phyloP scores from a whole-genome alignment of 2,113 vertebrate genomes.

The Caloenas nicobarica region DNA sequence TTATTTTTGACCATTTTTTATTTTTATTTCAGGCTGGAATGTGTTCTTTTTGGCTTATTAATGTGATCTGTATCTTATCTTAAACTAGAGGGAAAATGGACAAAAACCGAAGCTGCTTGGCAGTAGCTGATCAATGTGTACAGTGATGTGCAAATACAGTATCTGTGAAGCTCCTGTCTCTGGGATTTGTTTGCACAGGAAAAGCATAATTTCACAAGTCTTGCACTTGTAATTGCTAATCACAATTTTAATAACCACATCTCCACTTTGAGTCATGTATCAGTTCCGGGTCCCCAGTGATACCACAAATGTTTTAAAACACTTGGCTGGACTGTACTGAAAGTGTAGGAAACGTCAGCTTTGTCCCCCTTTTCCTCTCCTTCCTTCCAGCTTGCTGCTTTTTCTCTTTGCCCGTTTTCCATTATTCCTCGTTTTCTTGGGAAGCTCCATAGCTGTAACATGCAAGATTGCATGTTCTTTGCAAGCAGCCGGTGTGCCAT shows the following conservation, averaged over 20 bases:
- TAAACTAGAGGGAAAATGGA: neutral
- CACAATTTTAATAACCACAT: neutral
- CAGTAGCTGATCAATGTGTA: neutral
- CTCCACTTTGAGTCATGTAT: neutral
- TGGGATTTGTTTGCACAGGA: neutral
- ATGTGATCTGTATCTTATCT: neutral
- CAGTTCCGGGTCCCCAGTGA: neutral
- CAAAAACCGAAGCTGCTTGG: neutral
- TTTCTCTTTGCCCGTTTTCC: neutral
- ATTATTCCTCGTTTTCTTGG: neutral
- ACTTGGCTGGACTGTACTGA: neutral
- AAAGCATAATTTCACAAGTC: neutral
- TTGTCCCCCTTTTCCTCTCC: neutral
- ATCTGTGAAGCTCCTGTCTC: neutral
- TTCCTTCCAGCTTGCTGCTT: neutral
- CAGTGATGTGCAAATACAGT: neutral
- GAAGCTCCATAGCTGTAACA: neutral
- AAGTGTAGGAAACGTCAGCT: neutral
- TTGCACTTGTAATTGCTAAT: neutral
- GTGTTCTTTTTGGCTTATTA: neutral
- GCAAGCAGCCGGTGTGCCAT: neutral
- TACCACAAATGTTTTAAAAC: neutral
- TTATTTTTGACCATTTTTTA: neutral
- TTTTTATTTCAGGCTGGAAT: neutral
- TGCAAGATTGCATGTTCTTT: neutral